Conservation (phyloP, 64 coral and sea anemone genomes). For the Montipora foliosa region DNA sequence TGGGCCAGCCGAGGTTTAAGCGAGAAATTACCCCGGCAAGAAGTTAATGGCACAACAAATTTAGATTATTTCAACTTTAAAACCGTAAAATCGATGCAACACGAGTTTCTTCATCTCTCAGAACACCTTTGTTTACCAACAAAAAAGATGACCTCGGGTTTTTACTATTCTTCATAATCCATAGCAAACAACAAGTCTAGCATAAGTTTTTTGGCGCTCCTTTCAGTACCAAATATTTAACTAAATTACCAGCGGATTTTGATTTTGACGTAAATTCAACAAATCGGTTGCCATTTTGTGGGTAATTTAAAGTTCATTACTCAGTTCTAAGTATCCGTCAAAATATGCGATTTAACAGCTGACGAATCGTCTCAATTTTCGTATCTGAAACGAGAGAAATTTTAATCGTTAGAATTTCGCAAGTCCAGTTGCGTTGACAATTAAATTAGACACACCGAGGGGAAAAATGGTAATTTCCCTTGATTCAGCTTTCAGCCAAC, state of each 20-base stretch:
- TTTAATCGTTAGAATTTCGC: background rate
- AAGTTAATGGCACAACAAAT: too few species aligned
- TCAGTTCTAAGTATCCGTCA: constrained; percentile 10
- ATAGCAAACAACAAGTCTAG: too few species aligned
- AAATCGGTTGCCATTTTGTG: background rate
- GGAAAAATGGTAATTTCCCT: background rate
- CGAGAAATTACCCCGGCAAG: too few species aligned
- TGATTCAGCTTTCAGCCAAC: background rate
- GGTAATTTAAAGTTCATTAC: constrained; percentile 22
- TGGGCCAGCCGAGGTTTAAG: too few species aligned
- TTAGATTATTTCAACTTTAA: too few species aligned
- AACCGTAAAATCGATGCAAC: too few species aligned
- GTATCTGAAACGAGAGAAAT: background rate
- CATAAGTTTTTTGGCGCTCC: too few species aligned
- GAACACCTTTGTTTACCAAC: too few species aligned
- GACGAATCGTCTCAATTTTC: constrained; percentile 18
- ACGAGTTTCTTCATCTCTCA: too few species aligned
- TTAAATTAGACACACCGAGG: background rate
- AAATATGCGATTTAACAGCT: background rate
- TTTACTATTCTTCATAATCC: too few species aligned
- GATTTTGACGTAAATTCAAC: background rate
- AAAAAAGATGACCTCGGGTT: too few species aligned
- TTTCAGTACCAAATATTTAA: background rate
- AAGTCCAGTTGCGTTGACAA: background rate
- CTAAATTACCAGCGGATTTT: background rate